These are phyloP conservation scores for Myiozetetes cayanensis DNA, from an alignment of 2,113 vertebrate genomes.

Conservation along the genomic window DNA sequence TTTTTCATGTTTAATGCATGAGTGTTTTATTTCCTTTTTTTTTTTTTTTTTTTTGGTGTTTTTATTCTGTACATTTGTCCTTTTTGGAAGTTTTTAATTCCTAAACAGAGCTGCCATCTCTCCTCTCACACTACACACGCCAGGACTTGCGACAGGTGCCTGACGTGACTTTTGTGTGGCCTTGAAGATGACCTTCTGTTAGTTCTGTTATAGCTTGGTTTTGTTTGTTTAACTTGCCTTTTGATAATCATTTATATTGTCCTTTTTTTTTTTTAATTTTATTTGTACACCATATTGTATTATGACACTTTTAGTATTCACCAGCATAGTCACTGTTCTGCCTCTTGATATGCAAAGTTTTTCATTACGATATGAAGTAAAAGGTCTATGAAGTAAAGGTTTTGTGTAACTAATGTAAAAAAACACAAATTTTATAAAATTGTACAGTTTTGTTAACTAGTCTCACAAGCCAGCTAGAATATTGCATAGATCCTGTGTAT, in stretches of 20 bases:
- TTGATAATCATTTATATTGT: conserved; percentile 73
- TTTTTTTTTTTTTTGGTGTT: not conserved
- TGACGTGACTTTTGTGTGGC: conserved; percentile 48
- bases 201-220: conserved; percentile 48
- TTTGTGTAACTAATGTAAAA: conserved; percentile 99
- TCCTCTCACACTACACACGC: conserved; percentile 21
- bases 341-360: conserved; percentile 83
- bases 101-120: not conserved
- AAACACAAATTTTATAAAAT: conserved; percentile 98
- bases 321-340: conserved; percentile 91
- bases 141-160: conserved; percentile 43
- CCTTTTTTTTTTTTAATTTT: conserved; percentile 41
- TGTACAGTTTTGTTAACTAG: conserved; percentile 91
- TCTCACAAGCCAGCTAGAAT: conserved; percentile 72
- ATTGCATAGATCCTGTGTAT: conserved; percentile 62
- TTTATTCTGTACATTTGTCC: conserved; percentile 66
- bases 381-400: conserved; percentile 93
- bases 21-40: conserved; percentile 53
- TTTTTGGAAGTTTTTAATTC: conserved; percentile 53
- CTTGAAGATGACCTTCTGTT: conserved; percentile 62
- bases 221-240: conserved; percentile 62
- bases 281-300: conserved; percentile 78
- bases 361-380: conserved; percentile 90
- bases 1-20: conserved; percentile 82
- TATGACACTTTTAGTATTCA: conserved; percentile 92